A percentile compares a stretch with the other conserved stretches of the same genome.
phyloP scores from a whole-genome alignment of 2,797 vertebrate species.

The Rhynchotus rufescens region DNA sequence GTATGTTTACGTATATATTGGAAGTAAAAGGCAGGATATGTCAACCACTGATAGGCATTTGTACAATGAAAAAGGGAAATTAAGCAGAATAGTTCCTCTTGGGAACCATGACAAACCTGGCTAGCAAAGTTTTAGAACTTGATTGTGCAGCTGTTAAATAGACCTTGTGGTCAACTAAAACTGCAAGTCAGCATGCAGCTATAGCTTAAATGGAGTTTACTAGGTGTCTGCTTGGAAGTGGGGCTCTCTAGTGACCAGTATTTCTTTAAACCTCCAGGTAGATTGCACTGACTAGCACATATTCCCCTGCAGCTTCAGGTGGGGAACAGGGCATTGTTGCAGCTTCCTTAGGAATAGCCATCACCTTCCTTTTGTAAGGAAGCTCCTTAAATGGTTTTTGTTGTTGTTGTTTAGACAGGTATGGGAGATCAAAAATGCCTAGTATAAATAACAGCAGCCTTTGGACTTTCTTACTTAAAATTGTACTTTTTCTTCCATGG shows the following conservation, averaged over 20 bases:
- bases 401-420: not conserved
- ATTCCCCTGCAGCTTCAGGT: not conserved
- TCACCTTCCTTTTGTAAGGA: not conserved
- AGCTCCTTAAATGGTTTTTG: not conserved
- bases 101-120: not conserved
- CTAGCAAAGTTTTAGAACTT: not conserved
- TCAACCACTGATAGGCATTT: not conserved
- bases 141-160: fast-evolving
- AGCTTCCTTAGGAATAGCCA: not conserved
- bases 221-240: not conserved
- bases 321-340: not conserved
- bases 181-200: not conserved
- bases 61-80: not conserved
- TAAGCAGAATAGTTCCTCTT: not conserved
- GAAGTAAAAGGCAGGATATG: not conserved
- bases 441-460: not conserved
- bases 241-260: not conserved
- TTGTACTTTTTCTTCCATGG: not conserved
- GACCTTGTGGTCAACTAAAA: not conserved
- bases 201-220: not conserved
- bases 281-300: too few relatives aligned
- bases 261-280: not conserved
- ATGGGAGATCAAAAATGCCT: not conserved
- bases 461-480: slow-evolving; percentile 7
- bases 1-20: not conserved